A percentile compares a stretch with the other conserved stretches of the same genome.
phyloP scores from a whole-genome alignment of 2,888 invertebrate species.

The Drosophila picticornis region DNA sequence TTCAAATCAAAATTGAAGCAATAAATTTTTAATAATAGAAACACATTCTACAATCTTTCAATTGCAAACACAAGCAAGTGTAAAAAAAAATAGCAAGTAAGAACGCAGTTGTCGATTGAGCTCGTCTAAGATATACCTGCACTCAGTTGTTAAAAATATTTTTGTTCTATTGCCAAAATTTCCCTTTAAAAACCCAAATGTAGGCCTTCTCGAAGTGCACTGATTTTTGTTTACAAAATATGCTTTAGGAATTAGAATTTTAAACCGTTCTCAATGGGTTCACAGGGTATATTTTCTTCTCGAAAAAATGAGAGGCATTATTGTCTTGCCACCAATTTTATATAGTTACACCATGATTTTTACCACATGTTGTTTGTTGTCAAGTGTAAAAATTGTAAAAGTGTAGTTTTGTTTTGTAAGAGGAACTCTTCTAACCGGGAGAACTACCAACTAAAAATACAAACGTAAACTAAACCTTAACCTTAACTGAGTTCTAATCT shows the following conservation, averaged over 20 bases:
- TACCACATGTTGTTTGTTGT: slow-evolving; percentile 5
- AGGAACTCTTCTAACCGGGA: slow-evolving; percentile 25
- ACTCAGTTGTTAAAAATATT: not conserved
- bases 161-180: not conserved
- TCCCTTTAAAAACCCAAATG: not conserved
- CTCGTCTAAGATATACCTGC: not conserved
- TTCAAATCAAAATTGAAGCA: not conserved
- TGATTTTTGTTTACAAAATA: not conserved
- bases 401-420: slow-evolving; percentile 26
- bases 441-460: slow-evolving; percentile 15
- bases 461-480: not conserved
- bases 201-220: not conserved
- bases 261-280: not conserved
- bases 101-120: not conserved
- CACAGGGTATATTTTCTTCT: not conserved
- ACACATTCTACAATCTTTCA: not conserved
- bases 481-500: slow-evolving; percentile 43
- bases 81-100: not conserved
- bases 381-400: slow-evolving; percentile 17
- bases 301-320: not conserved
- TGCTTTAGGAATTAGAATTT: not conserved
- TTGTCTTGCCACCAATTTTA: not conserved
- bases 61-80: not conserved
- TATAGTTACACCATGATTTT: not conserved
- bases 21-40: not conserved